These are phyloP conservation scores for Fabriciana adippe DNA, from an alignment of 2,888 invertebrate genomes.

Conservation along the genomic window DNA sequence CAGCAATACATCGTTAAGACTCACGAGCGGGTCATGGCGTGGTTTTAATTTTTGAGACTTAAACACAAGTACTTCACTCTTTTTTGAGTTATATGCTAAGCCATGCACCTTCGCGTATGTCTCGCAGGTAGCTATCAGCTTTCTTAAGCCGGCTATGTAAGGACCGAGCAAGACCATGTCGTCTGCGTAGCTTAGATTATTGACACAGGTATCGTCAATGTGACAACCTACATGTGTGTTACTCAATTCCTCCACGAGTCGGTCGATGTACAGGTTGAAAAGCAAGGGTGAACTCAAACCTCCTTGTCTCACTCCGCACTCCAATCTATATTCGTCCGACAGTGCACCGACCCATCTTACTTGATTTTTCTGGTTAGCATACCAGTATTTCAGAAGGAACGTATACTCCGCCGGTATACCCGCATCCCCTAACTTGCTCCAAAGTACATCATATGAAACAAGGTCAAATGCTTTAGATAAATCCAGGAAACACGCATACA, in stretches of 20 bases:
- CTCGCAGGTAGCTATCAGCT: constrained; percentile 3
- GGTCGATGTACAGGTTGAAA: constrained; percentile 25
- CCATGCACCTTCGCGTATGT: constrained; percentile 12
- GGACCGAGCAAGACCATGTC: constrained; percentile 41
- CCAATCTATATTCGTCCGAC: constrained; percentile 24
- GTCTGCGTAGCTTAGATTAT: constrained; percentile 38
- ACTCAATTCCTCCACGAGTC: constrained; percentile 39
- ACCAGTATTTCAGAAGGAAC: constrained; percentile 19
- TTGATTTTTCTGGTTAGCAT: constrained; percentile 14
- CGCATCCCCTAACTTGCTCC: constrained; percentile 4
- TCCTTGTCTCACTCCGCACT: constrained; percentile 37
- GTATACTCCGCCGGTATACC: not conserved
- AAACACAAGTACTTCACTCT: constrained; percentile 11
- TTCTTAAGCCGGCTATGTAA: constrained; percentile 18
- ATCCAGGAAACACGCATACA: constrained; percentile 26
- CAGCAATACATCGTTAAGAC: too few relatives aligned
- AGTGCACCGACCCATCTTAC: constrained; percentile 6
- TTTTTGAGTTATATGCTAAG: constrained; percentile 15
- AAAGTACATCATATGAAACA: constrained; percentile 12
- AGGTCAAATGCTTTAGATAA: constrained; percentile 24
- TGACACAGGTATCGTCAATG: constrained; percentile 28
- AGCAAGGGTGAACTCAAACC: constrained; percentile 41
- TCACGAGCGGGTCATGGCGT: too few relatives aligned
- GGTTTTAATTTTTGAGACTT: not conserved
- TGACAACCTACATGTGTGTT: constrained; percentile 34